A percentile compares a stretch with the other conserved stretches of the same genome.
Evolutionary conservation across 2,888 invertebrate species (phyloP).

Genomic region (Agrilus cyanescens): DNA sequence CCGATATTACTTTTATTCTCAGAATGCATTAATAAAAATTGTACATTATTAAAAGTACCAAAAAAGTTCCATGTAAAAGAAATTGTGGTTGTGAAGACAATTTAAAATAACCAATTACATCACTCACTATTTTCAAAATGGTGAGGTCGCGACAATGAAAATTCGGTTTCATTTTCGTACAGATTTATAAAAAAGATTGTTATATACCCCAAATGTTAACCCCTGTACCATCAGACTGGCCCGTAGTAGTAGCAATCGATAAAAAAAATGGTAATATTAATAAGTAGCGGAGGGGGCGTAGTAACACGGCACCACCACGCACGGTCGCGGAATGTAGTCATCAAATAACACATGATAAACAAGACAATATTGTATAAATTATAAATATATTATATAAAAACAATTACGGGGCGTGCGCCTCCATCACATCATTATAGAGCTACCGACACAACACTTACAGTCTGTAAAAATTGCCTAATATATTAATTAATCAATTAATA

Average conservation of each 20-base stretch:
- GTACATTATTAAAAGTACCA: too few species aligned
- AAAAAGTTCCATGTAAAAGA: too few species aligned
- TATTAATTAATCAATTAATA: conserved; percentile 21
- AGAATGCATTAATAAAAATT: too few species aligned
- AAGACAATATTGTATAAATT: conserved; percentile 33
- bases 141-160: too few species aligned
- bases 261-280: neutral
- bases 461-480: conserved; percentile 31
- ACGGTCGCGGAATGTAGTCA: conserved; percentile 28
- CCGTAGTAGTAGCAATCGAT: neutral
- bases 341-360: conserved; percentile 27
- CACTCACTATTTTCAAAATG: too few species aligned
- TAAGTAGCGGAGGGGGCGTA: conserved; percentile 7
- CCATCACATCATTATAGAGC: conserved; percentile 31
- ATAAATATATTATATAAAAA: conserved; percentile 34
- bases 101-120: too few species aligned
- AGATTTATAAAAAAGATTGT: too few species aligned
- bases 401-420: conserved; percentile 28
- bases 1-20: too few species aligned
- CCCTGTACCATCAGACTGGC: too few species aligned
- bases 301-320: conserved; percentile 4
- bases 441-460: conserved; percentile 32
- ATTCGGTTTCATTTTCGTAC: too few species aligned
- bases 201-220: too few species aligned
- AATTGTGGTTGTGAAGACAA: too few species aligned